phyloP scores from a whole-genome alignment of 2,888 invertebrate genomes.

The Thereva unica region DNA sequence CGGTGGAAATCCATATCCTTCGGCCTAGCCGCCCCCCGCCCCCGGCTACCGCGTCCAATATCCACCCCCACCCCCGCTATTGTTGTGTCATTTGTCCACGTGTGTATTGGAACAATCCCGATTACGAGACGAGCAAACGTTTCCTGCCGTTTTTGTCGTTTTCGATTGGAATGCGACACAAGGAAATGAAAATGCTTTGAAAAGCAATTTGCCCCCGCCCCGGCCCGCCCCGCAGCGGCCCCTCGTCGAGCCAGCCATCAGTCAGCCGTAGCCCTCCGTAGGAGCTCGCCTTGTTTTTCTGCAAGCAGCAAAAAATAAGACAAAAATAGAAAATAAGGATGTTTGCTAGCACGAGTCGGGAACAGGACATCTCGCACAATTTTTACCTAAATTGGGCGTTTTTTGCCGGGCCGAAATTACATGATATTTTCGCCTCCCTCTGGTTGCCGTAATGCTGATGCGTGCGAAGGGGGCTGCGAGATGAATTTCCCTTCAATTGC shows the following conservation, averaged over 20 bases:
- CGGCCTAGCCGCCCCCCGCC: too few relatives aligned
- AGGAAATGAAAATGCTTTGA: slow-evolving; percentile 32
- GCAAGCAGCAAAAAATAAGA: slow-evolving; percentile 5
- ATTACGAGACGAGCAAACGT: background rate
- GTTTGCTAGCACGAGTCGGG: background rate
- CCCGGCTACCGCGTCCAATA: too few relatives aligned
- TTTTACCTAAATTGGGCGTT: slow-evolving; percentile 30
- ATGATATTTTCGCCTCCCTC: slow-evolving; percentile 13
- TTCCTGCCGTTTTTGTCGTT: background rate
- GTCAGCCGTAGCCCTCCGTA: slow-evolving; percentile 5
- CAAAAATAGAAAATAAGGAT: slow-evolving; percentile 24
- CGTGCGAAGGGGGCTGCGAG: background rate
- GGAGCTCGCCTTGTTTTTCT: background rate
- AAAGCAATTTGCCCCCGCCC: slow-evolving; percentile 28
- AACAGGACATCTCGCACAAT: slow-evolving; percentile 22
- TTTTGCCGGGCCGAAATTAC: slow-evolving; percentile 20
- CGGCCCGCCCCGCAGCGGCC: too few relatives aligned
- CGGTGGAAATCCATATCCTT: too few relatives aligned
- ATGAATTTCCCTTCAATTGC: background rate
- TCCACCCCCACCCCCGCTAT: slow-evolving; percentile 1
- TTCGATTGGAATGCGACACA: slow-evolving; percentile 24
- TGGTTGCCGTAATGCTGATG: slow-evolving; percentile 14
- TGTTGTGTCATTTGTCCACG: slow-evolving; percentile 22
- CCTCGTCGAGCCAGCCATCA: too few relatives aligned
- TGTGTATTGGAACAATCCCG: background rate